Percentiles rank a stretch among this genome's conserved stretches.
These are phyloP conservation scores for Tachina lurida DNA, from an alignment of 2,888 invertebrate species.

Conservation along the genomic window DNA sequence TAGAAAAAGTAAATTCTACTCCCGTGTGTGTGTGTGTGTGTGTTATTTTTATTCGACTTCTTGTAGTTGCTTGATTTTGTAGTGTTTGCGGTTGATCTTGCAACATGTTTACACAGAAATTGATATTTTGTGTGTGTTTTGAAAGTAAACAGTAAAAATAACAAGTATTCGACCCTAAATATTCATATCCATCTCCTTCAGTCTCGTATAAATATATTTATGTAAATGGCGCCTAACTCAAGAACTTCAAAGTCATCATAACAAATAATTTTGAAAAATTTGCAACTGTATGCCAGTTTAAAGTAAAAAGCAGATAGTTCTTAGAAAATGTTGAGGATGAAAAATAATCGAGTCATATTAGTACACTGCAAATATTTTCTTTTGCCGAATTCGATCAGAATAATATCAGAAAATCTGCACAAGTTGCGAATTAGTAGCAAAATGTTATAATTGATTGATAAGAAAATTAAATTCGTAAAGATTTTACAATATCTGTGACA, in stretches of 20 bases:
- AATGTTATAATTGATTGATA: no score
- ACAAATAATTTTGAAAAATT: conserved; percentile 6
- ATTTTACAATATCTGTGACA: no score
- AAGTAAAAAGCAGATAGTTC: neutral
- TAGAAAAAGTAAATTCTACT: conserved; percentile 53
- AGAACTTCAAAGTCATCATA: conserved; percentile 53
- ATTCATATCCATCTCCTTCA: conserved; percentile 2
- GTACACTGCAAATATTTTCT: no score
- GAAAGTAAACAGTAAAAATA: conserved; percentile 75
- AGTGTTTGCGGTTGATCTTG: conserved; percentile 50
- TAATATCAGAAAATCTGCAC: no score
- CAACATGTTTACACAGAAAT: conserved; percentile 81
- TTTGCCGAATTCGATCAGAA: no score
- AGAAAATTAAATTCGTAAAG: no score
- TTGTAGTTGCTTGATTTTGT: conserved; percentile 37
- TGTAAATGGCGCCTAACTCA: conserved; percentile 61
- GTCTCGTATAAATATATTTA: neutral
- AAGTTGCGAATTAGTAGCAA: no score
- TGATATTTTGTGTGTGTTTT: conserved; percentile 81
- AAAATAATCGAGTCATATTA: neutral
- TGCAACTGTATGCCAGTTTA: conserved; percentile 11
- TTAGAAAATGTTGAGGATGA: conserved; percentile 6
- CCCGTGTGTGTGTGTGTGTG: neutral
- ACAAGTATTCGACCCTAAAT: conserved; percentile 46
- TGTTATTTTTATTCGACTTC: conserved; percentile 49